phyloP scores from a whole-genome alignment of 2,888 invertebrate genomes.

The Phengaris arion region DNA sequence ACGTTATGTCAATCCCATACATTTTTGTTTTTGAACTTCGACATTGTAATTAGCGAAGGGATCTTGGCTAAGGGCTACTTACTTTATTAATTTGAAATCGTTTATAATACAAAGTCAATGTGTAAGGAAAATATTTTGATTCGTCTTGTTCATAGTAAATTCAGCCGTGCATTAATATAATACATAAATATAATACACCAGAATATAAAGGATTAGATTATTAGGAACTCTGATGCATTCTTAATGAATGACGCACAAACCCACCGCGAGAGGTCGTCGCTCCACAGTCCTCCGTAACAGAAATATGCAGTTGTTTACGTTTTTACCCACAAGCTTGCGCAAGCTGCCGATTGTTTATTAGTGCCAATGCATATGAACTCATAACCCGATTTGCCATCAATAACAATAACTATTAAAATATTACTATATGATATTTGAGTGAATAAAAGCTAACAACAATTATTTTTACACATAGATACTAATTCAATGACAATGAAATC shows the following conservation, averaged over 20 bases:
- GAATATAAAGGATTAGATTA: background rate
- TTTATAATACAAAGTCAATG: too few species aligned
- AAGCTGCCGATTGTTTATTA: slow-evolving; percentile 42
- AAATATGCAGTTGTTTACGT: slow-evolving; percentile 60
- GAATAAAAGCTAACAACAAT: background rate
- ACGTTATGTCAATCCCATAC: too few species aligned
- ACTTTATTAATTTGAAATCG: too few species aligned
- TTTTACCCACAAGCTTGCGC: slow-evolving; percentile 48
- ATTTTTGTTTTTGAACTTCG: too few species aligned
- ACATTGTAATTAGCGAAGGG: too few species aligned
- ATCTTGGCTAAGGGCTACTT: too few species aligned
- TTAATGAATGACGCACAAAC: slow-evolving; percentile 43
- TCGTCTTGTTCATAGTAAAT: background rate
- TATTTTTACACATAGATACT: background rate
- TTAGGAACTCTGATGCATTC: background rate
- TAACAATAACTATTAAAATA: background rate
- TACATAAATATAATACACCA: background rate
- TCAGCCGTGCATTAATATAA: background rate
- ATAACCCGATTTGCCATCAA: slow-evolving; percentile 13
- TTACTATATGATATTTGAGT: background rate
- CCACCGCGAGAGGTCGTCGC: slow-evolving; percentile 68
- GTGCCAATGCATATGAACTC: slow-evolving; percentile 35
- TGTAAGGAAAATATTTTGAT: background rate
- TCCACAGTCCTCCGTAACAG: slow-evolving; percentile 49
- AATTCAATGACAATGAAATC: background rate